A percentile compares a stretch with the other conserved stretches of the same genome.
These are phyloP conservation scores for Taxidea taxus DNA, from an alignment of 2,113 vertebrate genomes.

Conservation along the genomic window DNA sequence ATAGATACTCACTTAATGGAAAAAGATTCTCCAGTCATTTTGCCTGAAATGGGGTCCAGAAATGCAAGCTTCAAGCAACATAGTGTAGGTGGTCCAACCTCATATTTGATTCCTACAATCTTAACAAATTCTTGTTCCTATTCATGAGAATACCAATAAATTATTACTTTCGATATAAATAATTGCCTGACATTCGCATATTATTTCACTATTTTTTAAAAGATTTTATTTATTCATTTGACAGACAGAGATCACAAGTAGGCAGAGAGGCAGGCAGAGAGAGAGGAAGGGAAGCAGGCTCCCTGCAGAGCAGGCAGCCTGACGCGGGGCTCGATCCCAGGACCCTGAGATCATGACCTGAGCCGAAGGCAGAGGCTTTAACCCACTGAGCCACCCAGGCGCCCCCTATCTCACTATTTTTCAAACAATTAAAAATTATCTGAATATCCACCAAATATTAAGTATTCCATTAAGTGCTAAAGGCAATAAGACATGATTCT, in stretches of 20 bases:
- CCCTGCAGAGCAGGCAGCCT: no score
- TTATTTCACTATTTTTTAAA: constrained; percentile 1
- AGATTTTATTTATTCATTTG: no score
- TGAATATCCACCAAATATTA: not conserved
- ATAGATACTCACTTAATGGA: constrained; percentile 92
- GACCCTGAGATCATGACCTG: no score
- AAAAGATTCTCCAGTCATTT: constrained; percentile 98
- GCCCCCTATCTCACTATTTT: constrained; percentile 10
- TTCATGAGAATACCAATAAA: constrained; percentile 38
- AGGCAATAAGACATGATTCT: not conserved
- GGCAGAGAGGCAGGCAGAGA: no score
- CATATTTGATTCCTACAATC: constrained; percentile 98
- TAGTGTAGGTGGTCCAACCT: constrained; percentile 95
- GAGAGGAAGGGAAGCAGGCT: no score
- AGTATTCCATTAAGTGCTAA: not conserved
- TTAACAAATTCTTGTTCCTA: constrained; percentile 99
- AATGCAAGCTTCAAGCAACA: constrained; percentile 98
- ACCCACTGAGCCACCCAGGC: no score
- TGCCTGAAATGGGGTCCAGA: constrained; percentile 95
- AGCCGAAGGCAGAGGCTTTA: no score
- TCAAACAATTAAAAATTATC: constrained; percentile 13
- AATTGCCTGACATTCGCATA: not conserved
- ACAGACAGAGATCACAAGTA: no score
- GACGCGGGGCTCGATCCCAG: no score
- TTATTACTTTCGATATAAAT: constrained; percentile 42